phyloP scores from a whole-genome alignment of 1,140 invertebrate genomes.

The Heterodera carotae region DNA sequence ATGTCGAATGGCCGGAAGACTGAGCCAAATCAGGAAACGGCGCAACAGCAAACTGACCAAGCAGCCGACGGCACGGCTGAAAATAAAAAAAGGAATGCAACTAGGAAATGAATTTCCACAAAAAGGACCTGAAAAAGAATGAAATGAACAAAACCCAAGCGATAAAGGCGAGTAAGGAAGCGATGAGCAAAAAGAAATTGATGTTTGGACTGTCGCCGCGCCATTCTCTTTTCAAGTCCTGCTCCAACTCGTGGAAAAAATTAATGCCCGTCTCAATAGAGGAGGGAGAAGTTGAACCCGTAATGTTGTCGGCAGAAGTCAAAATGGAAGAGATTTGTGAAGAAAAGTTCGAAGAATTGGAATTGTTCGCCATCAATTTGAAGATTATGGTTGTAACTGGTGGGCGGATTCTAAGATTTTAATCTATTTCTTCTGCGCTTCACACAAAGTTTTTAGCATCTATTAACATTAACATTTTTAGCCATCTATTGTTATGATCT shows the following conservation, averaged over 20 bases:
- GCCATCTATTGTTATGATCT: too few relatives aligned
- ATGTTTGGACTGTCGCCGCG: conserved; percentile 46
- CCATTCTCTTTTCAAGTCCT: conserved; percentile 44
- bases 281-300: too few relatives aligned
- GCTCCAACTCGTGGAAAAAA: conserved; percentile 39
- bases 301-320: too few relatives aligned
- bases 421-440: too few relatives aligned
- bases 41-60: conserved; percentile 42
- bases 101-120: neutral
- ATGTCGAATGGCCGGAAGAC: conserved; percentile 41
- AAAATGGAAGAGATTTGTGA: too few relatives aligned
- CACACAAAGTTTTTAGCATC: too few relatives aligned
- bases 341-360: too few relatives aligned
- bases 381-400: too few relatives aligned
- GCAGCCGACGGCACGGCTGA: conserved; percentile 46
- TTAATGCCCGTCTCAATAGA: conserved; percentile 16
- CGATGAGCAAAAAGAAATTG: conserved; percentile 52
- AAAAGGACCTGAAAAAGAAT: conserved; percentile 53
- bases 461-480: too few relatives aligned
- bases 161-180: conserved; percentile 48
- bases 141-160: conserved; percentile 53
- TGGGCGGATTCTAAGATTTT: too few relatives aligned
- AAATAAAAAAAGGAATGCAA: conserved; percentile 33
- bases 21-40: conserved; percentile 38
- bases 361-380: too few relatives aligned